Percentiles rank a stretch among this genome's conserved stretches.
These are phyloP conservation scores for Heterotis niloticus DNA, from an alignment of 2,113 vertebrate genomes.

Conservation along the genomic window DNA sequence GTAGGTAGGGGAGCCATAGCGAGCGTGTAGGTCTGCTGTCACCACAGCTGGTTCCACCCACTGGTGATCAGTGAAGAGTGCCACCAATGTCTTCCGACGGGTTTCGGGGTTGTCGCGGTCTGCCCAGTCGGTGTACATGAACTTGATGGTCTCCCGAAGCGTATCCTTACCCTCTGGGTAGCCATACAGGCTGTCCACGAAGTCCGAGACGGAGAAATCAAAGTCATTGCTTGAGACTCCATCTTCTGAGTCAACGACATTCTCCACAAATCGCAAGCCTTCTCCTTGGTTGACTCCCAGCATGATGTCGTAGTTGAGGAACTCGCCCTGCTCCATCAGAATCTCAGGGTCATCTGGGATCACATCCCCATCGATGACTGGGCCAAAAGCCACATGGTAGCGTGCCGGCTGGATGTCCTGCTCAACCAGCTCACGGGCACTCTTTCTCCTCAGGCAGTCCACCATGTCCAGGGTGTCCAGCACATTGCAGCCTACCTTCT, in stretches of 20 bases:
- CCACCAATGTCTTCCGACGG: slow-evolving; percentile 91
- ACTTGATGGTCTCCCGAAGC: slow-evolving; percentile 94
- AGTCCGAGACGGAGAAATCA: slow-evolving; percentile 96
- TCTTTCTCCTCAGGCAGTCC: slow-evolving; percentile 95
- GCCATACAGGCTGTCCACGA: slow-evolving; percentile 95
- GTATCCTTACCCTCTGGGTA: slow-evolving; percentile 98
- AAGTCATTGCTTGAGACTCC: slow-evolving; percentile 96
- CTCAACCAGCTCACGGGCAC: slow-evolving; percentile 90
- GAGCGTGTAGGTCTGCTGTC: slow-evolving; percentile 91
- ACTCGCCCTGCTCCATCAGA: slow-evolving; percentile 98
- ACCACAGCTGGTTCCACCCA: slow-evolving; percentile 97
- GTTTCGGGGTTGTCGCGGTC: slow-evolving; percentile 96
- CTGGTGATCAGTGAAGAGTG: slow-evolving; percentile 96
- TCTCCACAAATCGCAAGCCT: slow-evolving; percentile 95
- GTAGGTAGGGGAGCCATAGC: slow-evolving; percentile 94
- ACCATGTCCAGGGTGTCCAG: slow-evolving; percentile 97
- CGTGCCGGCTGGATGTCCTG: slow-evolving; percentile 96
- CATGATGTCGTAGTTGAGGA: slow-evolving; percentile 99
- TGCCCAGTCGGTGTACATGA: slow-evolving; percentile 99
- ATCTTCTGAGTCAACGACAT: slow-evolving; percentile 92
- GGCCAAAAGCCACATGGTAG: slow-evolving; percentile 96
- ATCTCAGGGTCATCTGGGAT: slow-evolving; percentile 97
- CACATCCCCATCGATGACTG: slow-evolving; percentile 94
- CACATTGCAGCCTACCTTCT: slow-evolving; percentile 97
- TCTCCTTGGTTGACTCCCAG: slow-evolving; percentile 97